Base-by-base conservation (phyloP, 2,113 vertebrate genomes). In the Mus pahari region DNA sequence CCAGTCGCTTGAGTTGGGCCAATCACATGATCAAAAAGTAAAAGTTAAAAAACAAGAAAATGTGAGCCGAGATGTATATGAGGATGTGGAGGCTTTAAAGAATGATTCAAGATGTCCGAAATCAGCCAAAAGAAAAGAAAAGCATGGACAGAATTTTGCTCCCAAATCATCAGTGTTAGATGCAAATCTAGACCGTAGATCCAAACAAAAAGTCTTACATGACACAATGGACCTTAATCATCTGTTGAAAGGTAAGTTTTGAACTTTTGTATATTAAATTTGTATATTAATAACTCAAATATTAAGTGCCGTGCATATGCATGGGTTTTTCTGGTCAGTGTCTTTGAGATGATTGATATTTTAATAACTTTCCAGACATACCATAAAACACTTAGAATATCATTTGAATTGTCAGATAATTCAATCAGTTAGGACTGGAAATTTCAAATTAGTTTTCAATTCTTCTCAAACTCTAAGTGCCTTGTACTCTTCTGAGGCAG, bases 221-320 rank as follows among this genome's bases (percentile, higher is more conserved):
- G 98, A 99, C 97, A 98, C 98, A 71, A 94, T 99, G 98, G 99
- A 99, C 86, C 98, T 99, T 92, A 99, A 99, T 97, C 98, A 99
- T 88, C 98, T 99, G 96, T 98, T 99, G 90, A 99, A 99, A 99
- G 99, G 99, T 99, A 98, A 98, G 74, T 94, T 94, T 94, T 77
- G 33, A 95, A 84, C 91, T 66, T 66, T 20, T 81, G 1, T 62
- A 26, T 78, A 58, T 64, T 91, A 74, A 87, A 71, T 36, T 82
- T 92, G 75, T 55, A 36, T 81, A 81, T 96, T 55, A 79, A 13
- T 79, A 88, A 22, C n/a, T 66, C 93, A 93, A 90, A 28, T 84
- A 39, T 55, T 79, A 94, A 90, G 28, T 88, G 7, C n/a, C 89
- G 3, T 86, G 53, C 86, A 66, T 84, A 78, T 78, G n/a, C 24